A percentile compares a stretch with the other conserved stretches of the same genome.
Evolutionary conservation across 2,113 vertebrate species (phyloP).

Genomic region (Acrocephalus kingi): DNA sequence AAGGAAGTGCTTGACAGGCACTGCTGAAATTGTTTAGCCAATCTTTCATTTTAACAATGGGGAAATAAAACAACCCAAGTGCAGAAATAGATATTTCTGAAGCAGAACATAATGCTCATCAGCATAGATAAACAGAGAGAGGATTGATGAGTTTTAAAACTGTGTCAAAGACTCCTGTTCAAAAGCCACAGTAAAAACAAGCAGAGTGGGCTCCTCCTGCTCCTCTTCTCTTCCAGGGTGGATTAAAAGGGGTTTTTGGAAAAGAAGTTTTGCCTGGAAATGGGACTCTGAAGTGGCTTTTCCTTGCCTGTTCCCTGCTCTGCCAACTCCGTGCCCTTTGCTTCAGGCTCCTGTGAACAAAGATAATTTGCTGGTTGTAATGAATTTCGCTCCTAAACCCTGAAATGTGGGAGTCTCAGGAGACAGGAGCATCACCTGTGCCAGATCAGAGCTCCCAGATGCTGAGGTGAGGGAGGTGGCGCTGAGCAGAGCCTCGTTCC

Average conservation of each 20-base stretch:
- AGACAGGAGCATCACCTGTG: not conserved
- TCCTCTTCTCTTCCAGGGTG: not conserved
- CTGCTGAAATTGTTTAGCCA: slow-evolving; percentile 11
- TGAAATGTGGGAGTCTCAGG: not conserved
- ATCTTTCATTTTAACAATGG: slow-evolving; percentile 51
- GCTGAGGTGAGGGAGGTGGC: too few species aligned
- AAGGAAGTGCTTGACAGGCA: slow-evolving; percentile 21
- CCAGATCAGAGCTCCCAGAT: not conserved
- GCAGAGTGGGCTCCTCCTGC: not conserved
- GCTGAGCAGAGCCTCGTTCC: not conserved
- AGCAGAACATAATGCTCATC: slow-evolving; percentile 32
- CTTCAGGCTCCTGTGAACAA: not conserved
- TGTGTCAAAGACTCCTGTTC: not conserved
- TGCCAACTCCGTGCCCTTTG: not conserved
- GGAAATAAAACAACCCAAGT: slow-evolving; percentile 46
- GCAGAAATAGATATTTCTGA: slow-evolving; percentile 42
- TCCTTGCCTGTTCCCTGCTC: not conserved
- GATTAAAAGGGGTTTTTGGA: not conserved
- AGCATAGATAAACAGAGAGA: slow-evolving; percentile 38
- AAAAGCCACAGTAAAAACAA: not conserved
- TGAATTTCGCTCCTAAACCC: rapidly evolving
- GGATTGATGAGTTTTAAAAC: not conserved
- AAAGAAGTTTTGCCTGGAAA: not conserved
- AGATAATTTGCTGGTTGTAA: not conserved
- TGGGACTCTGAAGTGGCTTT: not conserved